Evolutionary conservation across 1,140 invertebrate genomes (phyloP).

Genomic region (Pseudobourletiella spinata): DNA sequence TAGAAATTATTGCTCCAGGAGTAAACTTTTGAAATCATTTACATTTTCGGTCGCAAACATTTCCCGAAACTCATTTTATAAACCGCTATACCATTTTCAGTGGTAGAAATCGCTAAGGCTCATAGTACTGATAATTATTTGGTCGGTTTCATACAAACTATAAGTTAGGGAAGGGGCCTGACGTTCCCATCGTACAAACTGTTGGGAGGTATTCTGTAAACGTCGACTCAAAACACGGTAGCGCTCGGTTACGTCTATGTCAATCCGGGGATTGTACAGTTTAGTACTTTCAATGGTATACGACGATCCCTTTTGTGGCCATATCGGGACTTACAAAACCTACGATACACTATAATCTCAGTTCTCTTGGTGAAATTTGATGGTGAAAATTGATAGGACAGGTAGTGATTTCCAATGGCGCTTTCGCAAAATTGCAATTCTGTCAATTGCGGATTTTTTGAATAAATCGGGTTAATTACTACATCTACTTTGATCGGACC

Average conservation of each 20-base stretch:
- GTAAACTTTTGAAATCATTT: constrained; percentile 27
- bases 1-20: constrained; percentile 29
- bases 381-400: no score
- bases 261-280: not conserved
- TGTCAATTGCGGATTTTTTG: no score
- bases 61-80: not conserved
- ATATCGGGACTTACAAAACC: constrained; percentile 12
- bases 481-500: no score
- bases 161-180: no score
- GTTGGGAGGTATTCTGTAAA: constrained; percentile 5
- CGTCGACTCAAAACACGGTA: not conserved
- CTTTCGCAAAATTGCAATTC: no score
- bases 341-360: not conserved
- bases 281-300: not conserved
- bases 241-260: not conserved
- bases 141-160: no score
- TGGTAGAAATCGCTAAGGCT: not conserved
- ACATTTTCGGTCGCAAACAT: constrained; percentile 28
- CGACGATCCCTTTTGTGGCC: not conserved
- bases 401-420: no score
- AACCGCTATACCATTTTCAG: not conserved
- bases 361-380: constrained; percentile 15
- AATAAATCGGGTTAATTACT: no score
- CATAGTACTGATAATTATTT: not conserved
- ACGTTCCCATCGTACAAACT: not conserved